phyloP scores from a whole-genome alignment of 2,888 invertebrate genomes.

The Caenorhabditis sp. region DNA sequence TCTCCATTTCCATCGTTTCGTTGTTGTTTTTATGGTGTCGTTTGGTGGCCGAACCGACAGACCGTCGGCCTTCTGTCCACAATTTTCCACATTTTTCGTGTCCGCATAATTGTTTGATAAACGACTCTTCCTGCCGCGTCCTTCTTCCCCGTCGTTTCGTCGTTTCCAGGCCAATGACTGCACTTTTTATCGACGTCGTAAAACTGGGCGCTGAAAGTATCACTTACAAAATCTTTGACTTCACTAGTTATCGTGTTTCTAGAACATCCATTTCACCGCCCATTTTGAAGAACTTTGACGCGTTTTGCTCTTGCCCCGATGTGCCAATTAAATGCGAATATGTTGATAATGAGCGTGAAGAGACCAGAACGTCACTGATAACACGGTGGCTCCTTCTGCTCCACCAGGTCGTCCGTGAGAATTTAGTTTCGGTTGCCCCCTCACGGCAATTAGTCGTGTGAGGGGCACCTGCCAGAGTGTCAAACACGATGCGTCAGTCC shows the following conservation, averaged over 20 bases:
- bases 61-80: constrained; percentile 1
- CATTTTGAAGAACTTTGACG: no score
- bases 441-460: constrained; percentile 5
- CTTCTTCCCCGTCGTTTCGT: not conserved
- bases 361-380: not conserved
- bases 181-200: constrained; percentile 1
- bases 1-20: constrained; percentile 16
- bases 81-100: constrained; percentile 22
- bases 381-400: constrained; percentile 3
- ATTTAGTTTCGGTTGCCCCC: not conserved
- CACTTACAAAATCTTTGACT: not conserved
- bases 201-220: not conserved
- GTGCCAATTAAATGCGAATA: not conserved
- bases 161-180: constrained; percentile 17
- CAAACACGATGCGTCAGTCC: constrained; percentile 3
- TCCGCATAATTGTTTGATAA: constrained; percentile 42
- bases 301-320: no score
- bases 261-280: no score
- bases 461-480: constrained; percentile 17
- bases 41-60: constrained; percentile 7
- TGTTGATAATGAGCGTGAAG: no score
- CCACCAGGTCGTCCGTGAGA: not conserved
- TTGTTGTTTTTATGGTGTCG: constrained; percentile 48
- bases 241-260: no score
- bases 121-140: constrained; percentile 14